Conservation (phyloP, 2,888 invertebrate genomes). For the Serripes groenlandicus region DNA sequence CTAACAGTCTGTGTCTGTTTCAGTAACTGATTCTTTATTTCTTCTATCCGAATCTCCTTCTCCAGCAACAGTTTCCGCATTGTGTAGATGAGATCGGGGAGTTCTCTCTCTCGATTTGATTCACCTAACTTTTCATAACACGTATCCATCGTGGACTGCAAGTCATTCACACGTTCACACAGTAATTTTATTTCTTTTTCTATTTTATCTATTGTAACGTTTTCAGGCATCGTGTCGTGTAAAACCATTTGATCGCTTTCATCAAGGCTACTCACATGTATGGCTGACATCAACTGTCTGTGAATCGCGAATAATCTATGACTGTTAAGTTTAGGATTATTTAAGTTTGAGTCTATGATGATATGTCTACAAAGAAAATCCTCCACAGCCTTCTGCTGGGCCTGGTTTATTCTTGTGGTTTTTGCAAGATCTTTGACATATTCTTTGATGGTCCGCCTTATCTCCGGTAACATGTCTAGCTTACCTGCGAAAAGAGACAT, state of each 20-base stretch:
- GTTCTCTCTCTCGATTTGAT: conserved; percentile 50
- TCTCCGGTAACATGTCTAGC: conserved; percentile 54
- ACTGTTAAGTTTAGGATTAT: conserved; percentile 45
- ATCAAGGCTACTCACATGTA: conserved; percentile 52
- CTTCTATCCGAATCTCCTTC: conserved; percentile 59
- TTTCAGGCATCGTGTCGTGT: conserved; percentile 55
- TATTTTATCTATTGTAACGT: conserved; percentile 61
- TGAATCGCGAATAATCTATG: conserved; percentile 55
- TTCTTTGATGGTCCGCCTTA: conserved; percentile 55
- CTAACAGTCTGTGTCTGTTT: conserved; percentile 23
- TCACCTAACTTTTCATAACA: conserved; percentile 67
- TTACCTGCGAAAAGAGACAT: conserved; percentile 32
- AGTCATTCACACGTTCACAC: conserved; percentile 55
- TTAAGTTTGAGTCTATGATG: conserved; percentile 56
- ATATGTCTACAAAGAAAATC: conserved; percentile 67
- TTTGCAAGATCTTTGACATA: conserved; percentile 60
- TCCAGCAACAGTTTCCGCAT: conserved; percentile 52
- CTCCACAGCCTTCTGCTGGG: conserved; percentile 62
- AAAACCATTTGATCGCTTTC: conserved; percentile 66
- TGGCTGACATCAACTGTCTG: conserved; percentile 46
- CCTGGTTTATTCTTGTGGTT: conserved; percentile 61
- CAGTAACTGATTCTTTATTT: conserved; percentile 54
- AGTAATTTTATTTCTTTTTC: conserved; percentile 56
- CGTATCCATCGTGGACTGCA: conserved; percentile 54
- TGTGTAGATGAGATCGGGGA: conserved; percentile 57